A percentile compares a stretch with the other conserved stretches of the same genome.
Conservation (phyloP, 2,797 vertebrate genomes). For the Eutrigla gurnardus region DNA sequence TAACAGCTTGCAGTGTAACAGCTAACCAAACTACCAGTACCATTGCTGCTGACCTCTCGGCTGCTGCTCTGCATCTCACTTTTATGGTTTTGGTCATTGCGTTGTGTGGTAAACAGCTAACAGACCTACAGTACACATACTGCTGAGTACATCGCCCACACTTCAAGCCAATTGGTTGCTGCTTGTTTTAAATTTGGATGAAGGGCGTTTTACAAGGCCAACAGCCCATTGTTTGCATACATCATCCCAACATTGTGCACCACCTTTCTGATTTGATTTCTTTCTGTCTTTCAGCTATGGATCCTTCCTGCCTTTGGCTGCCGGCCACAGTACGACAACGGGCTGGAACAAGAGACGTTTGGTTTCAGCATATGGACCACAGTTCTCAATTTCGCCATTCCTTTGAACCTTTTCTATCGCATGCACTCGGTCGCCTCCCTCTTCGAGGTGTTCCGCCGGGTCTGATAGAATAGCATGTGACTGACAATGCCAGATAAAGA, state of each 20-base stretch:
- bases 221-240: neutral
- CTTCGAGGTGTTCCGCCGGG: conserved; percentile 90
- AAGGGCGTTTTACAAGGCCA: neutral
- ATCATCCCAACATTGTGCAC: neutral
- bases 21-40: neutral
- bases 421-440: conserved; percentile 97
- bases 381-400: conserved; percentile 96
- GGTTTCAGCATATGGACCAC: conserved; percentile 96
- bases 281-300: conserved; percentile 88
- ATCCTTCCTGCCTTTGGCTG: conserved; percentile 96
- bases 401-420: conserved; percentile 97
- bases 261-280: neutral
- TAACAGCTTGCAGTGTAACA: neutral
- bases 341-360: conserved; percentile 92
- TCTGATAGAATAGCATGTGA: conserved; percentile 69
- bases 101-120: no score
- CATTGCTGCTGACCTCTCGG: neutral
- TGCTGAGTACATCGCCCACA: no score
- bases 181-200: neutral
- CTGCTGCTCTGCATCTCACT: no score
- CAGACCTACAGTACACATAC: no score
- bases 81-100: no score
- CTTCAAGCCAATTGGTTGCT: neutral
- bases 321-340: conserved; percentile 95
- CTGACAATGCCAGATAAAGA: conserved; percentile 43